Conservation (phyloP, 1,140 invertebrate species). For the Ruditapes philippinarum region DNA sequence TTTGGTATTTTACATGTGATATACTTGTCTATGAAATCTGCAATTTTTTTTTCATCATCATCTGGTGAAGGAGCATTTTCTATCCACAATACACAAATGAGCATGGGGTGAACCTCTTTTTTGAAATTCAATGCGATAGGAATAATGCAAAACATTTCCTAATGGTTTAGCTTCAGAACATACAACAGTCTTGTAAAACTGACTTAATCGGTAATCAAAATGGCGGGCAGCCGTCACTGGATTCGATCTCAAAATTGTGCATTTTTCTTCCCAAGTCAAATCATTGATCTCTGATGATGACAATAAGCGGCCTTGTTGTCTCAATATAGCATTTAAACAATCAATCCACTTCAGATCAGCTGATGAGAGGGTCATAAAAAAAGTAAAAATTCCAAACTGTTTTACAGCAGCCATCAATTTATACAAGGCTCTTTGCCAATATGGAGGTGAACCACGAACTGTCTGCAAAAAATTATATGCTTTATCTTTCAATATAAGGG, state of each 20-base stretch:
- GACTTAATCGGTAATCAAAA: slow-evolving; percentile 60
- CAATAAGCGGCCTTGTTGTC: slow-evolving; percentile 55
- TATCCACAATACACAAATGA: slow-evolving; percentile 48
- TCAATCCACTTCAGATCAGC: slow-evolving; percentile 66
- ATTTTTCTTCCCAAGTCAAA: slow-evolving; percentile 59
- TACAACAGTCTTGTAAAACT: slow-evolving; percentile 26
- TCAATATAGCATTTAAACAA: slow-evolving; percentile 41
- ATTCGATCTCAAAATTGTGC: slow-evolving; percentile 52
- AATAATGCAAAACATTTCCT: slow-evolving; percentile 41
- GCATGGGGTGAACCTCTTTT: slow-evolving; percentile 62
- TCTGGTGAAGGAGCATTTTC: slow-evolving; percentile 35
- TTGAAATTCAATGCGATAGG: slow-evolving; percentile 63
- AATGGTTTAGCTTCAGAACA: neutral
- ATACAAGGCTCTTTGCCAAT: slow-evolving; percentile 68
- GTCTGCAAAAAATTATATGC: slow-evolving; percentile 65
- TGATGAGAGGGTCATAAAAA: slow-evolving; percentile 63
- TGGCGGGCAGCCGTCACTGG: slow-evolving; percentile 62
- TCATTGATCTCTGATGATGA: slow-evolving; percentile 6
- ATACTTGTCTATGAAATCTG: slow-evolving; percentile 36
- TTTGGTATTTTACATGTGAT: slow-evolving; percentile 51
- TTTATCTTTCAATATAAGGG: slow-evolving; percentile 48
- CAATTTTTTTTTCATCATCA: slow-evolving; percentile 14
- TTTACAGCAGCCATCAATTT: slow-evolving; percentile 64
- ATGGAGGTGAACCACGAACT: slow-evolving; percentile 64
- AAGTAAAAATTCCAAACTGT: slow-evolving; percentile 65